Evolutionary conservation across 2,113 vertebrate species (phyloP), one percentile per base, ranked within the genome.

Genomic region (Octodon degus): DNA sequence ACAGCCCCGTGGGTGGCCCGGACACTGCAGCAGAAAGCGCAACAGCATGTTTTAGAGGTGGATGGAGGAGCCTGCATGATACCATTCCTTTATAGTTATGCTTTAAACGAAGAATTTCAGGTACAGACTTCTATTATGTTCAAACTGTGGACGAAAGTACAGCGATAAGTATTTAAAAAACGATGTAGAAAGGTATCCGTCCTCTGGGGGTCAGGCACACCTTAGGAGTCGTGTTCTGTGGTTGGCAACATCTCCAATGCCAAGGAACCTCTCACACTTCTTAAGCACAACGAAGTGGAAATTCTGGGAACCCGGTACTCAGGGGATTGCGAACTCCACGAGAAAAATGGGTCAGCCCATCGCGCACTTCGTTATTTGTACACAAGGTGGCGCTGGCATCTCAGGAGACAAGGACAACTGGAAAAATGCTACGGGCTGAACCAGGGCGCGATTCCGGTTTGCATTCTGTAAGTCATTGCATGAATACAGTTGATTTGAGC

Each of bases 301-400:
- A 37, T 63, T n/a, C 84, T 86, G 37, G 2, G 53, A 82, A 22
- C 20, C 10, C 6, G 25, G 60, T 53, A 19, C 11, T 16, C 9
- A 20, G 32, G 16, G 53, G 81, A 72, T 65, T 55, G 13, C 2
- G 8, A 20, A 62, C 14, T 3, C 1, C 6, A 80, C 7, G 12
- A 76, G 37, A 24, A 55, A 62, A 70, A 12, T 7, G n/a, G 9
- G 25, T 34, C 16, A 55, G 84, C 43, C 1, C 11, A 60, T 0
- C 3, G 53, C 32, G 62, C 76, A 93, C 47, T 72, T 83, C 63
- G 34, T 4, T 2, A 0, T 47, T 93, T 90, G 0, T 25, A 76
- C 97, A 97, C 96, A 53, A 95, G 97, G 86, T 96, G 97, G 96
- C 67, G 82, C 92, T 93, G 34, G 95, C 77, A 43, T 90, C 97